Evolutionary conservation across 2,797 vertebrate genomes (phyloP).

Genomic region (Tragelaphus oryx): DNA sequence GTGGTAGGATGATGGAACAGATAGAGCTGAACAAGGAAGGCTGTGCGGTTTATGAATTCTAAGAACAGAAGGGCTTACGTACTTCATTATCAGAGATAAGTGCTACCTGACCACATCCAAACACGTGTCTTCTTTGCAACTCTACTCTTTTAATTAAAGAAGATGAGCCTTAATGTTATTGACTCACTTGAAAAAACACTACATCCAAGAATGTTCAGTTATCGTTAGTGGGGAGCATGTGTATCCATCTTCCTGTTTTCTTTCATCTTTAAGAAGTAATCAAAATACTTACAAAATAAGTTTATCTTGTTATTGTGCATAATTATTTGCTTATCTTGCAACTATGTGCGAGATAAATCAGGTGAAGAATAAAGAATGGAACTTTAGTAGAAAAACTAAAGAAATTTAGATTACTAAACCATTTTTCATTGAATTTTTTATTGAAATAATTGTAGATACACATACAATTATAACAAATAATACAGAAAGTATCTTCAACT

Average conservation of each 20-base stretch:
- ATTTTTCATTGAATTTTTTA: background rate
- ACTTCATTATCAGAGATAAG: conserved; percentile 28
- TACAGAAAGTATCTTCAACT: background rate
- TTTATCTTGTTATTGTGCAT: background rate
- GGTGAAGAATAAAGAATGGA: background rate
- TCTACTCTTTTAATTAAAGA: conserved; percentile 41
- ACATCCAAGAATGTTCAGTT: background rate
- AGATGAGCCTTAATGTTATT: background rate
- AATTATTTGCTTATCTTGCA: background rate
- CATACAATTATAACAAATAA: background rate
- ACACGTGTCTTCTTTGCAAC: background rate
- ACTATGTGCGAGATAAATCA: background rate
- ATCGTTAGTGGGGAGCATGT: background rate
- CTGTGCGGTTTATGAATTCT: background rate
- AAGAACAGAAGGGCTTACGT: conserved; percentile 37
- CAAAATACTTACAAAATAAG: background rate
- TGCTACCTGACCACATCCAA: background rate
- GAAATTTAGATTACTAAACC: background rate
- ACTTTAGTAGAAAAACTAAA: background rate
- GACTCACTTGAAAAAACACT: background rate
- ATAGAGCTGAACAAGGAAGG: conserved; percentile 46
- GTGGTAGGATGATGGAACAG: conserved; percentile 57
- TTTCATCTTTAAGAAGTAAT: conserved; percentile 33
- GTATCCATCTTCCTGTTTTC: background rate
- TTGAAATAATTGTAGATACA: background rate